Conservation (phyloP, 2,113 vertebrate species). For the Sceloporus undulatus region DNA sequence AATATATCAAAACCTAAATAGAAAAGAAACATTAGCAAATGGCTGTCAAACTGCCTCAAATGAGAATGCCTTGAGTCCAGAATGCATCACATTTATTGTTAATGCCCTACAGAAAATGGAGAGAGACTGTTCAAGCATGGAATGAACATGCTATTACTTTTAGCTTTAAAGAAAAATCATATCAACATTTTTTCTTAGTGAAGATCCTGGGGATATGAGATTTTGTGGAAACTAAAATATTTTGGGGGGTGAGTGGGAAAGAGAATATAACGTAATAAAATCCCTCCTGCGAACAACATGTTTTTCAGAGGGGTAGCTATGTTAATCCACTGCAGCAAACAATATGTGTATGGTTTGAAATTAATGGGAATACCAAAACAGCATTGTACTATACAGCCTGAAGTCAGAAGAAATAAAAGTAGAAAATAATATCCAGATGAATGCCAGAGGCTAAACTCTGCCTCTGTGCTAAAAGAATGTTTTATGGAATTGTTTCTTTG, state of each 20-base stretch:
- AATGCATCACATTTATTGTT: neutral
- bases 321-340: neutral
- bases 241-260: too few relatives aligned
- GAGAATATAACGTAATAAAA: neutral
- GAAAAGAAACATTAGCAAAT: neutral
- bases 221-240: neutral
- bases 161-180: neutral
- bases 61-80: neutral
- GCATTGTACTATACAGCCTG: neutral
- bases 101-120: neutral
- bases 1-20: too few relatives aligned
- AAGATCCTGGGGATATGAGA: neutral
- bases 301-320: neutral
- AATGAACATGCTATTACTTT: neutral
- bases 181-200: too few relatives aligned
- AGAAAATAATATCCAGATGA: neutral
- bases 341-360: neutral
- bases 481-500: neutral
- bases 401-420: slow-evolving; percentile 9
- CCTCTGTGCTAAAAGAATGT: too few relatives aligned
- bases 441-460: neutral
- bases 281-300: neutral
- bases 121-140: neutral
- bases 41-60: neutral
- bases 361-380: neutral